phyloP scores from a whole-genome alignment of 2,113 vertebrate genomes.

The Burhinus oedicnemus region DNA sequence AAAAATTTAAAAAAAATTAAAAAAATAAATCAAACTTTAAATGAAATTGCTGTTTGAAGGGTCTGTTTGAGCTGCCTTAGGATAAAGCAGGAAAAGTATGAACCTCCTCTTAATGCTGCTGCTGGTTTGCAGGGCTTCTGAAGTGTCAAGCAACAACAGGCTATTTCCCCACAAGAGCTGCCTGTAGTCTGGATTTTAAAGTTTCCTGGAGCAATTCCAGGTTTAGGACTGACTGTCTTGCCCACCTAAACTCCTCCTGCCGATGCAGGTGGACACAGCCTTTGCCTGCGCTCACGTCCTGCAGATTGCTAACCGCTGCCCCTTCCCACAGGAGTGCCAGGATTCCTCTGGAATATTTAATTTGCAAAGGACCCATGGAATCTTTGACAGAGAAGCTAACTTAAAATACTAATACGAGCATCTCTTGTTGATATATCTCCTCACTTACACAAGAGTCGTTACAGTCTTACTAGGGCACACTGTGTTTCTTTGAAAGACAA shows the following conservation, averaged over 20 bases:
- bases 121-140: background rate
- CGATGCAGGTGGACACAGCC: fast-evolving
- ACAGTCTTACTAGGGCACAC: background rate
- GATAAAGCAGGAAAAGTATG: background rate
- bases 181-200: background rate
- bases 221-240: background rate
- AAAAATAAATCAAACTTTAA: background rate
- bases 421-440: background rate
- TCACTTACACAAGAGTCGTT: background rate
- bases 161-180: background rate
- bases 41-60: background rate
- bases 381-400: background rate
- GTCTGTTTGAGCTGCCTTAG: background rate
- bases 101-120: background rate
- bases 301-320: background rate
- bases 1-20: background rate
- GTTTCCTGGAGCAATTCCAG: background rate
- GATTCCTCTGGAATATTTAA: background rate
- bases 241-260: background rate
- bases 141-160: background rate
- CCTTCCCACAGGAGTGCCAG: background rate
- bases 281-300: fast-evolving
- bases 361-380: background rate
- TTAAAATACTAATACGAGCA: background rate
- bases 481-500: background rate